Base-by-base conservation (phyloP, 2,113 vertebrate species). In the Phyllostomus discolor region DNA sequence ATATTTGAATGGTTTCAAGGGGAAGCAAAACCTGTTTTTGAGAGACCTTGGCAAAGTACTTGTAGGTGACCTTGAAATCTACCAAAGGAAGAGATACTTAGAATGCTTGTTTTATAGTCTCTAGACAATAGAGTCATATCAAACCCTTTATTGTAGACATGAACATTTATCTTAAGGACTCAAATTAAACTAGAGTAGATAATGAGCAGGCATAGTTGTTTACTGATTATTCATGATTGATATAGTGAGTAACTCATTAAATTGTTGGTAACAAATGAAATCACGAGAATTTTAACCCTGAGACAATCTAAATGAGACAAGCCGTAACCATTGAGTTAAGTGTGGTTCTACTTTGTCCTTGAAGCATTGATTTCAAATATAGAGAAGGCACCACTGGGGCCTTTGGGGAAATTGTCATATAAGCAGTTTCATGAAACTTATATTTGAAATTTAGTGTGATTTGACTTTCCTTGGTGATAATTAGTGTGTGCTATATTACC, bases 131-230 rank as follows among this genome's bases (percentile, higher is more conserved):
- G 78, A 73, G n/a, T 94, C 50, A 11, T 38, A 88, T 33, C 66
- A 62, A 76, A 26, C 81, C n/a, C 69, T 88, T 84, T 72, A 67
- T 38, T 84, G 81, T 48, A 94, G 96, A 91, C 59, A 7, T 24
- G 69, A 84, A 64, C 79, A 43, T 96, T 96, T 96, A 92, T 97
- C 94, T 96, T 67, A 95, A 95, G 90, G 80, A 85, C 94, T 92
- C 73, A 93, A 67, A 90, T 84, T 95, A 95, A 96, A 69, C 54
- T 46, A 48, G 92, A 88, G 59, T 52, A 91, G 96, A 93, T 93
- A 94, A 94, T 46, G 92, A 92, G 70, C 92, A 80, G 15, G 69
- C 83, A 22, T 62, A 16, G 31, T 73, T 95, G 70, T 92, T 96
- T 91, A 94, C 76, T 92, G 94, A 95, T 94, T 72, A 17, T 84